A percentile compares a stretch with the other conserved stretches of the same genome.
phyloP scores from a whole-genome alignment of 2,888 invertebrate species.

The Andrena bucephala region DNA sequence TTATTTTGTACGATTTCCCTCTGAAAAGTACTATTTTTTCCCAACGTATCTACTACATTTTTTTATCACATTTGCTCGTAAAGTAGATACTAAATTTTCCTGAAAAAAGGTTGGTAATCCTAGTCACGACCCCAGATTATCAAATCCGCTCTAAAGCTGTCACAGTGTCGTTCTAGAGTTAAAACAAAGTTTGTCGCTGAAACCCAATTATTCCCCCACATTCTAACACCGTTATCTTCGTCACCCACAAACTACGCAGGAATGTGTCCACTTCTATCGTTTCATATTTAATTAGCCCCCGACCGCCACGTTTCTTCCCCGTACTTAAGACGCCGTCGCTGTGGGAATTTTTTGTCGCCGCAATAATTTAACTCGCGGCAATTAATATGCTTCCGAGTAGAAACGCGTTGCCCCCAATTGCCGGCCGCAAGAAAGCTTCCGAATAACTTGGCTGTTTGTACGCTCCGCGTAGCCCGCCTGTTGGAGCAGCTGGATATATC shows the following conservation, averaged over 20 bases:
- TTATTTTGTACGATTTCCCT: too few relatives aligned
- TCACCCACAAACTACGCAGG: neutral
- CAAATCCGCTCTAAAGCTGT: neutral
- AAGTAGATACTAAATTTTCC: too few relatives aligned
- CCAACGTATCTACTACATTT: too few relatives aligned
- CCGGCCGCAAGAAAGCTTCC: slow-evolving; percentile 5
- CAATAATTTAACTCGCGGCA: slow-evolving; percentile 32
- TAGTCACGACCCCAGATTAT: too few relatives aligned
- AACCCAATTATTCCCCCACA: too few relatives aligned
- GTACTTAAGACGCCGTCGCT: slow-evolving; percentile 27
- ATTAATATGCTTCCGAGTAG: slow-evolving; percentile 52
- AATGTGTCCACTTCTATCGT: slow-evolving; percentile 15
- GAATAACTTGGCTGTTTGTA: slow-evolving; percentile 10
- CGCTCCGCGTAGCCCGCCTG: too few relatives aligned
- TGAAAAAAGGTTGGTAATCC: too few relatives aligned
- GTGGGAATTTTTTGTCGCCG: neutral
- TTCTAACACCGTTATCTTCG: too few relatives aligned
- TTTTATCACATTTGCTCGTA: too few relatives aligned
- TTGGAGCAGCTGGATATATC: too few relatives aligned
- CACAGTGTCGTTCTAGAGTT: neutral
- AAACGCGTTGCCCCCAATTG: slow-evolving; percentile 34
- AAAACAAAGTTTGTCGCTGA: too few relatives aligned
- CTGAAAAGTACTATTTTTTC: too few relatives aligned
- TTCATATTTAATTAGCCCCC: slow-evolving; percentile 23
- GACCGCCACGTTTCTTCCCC: neutral